Evolutionary conservation across 1,140 invertebrate genomes (phyloP).

Genomic region (Probaryconus sp.): DNA sequence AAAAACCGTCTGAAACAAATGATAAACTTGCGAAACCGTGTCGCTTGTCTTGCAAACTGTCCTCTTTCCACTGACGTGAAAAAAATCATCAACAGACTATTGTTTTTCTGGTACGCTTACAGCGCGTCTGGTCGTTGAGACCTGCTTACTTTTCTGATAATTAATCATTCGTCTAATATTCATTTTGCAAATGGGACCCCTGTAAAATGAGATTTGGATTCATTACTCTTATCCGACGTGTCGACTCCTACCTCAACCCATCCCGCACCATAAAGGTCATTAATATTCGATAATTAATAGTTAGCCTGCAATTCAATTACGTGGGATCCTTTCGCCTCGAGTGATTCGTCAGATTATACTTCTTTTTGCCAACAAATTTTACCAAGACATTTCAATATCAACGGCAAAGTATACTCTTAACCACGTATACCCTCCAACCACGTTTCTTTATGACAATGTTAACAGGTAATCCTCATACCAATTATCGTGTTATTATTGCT

Average conservation of each 20-base stretch:
- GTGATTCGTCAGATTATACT: conserved; percentile 43
- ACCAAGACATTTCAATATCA: conserved; percentile 34
- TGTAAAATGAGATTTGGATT: conserved; percentile 51
- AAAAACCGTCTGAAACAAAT: conserved; percentile 19
- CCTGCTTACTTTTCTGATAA: conserved; percentile 28
- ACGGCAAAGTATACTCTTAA: conserved; percentile 4
- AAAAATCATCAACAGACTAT: conserved; percentile 14
- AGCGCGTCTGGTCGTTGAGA: conserved; percentile 22
- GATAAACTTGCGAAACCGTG: background rate
- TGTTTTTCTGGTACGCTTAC: conserved; percentile 7
- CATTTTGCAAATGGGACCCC: conserved; percentile 40
- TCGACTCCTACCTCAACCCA: conserved; percentile 11
- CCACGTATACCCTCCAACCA: conserved; percentile 10
- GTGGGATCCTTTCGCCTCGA: conserved; percentile 28
- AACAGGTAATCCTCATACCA: background rate
- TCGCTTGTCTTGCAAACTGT: conserved; percentile 7
- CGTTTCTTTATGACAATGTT: conserved; percentile 4
- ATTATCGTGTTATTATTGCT: background rate
- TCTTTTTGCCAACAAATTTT: conserved; percentile 22
- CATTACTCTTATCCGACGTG: conserved; percentile 61
- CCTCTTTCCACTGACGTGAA: too few species aligned
- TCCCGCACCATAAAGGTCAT: conserved; percentile 41
- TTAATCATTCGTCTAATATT: conserved; percentile 49
- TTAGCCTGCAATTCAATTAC: conserved; percentile 50
- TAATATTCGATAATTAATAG: conserved; percentile 63